Conservation (phyloP, 2,113 vertebrate species). For the Python bivittatus region DNA sequence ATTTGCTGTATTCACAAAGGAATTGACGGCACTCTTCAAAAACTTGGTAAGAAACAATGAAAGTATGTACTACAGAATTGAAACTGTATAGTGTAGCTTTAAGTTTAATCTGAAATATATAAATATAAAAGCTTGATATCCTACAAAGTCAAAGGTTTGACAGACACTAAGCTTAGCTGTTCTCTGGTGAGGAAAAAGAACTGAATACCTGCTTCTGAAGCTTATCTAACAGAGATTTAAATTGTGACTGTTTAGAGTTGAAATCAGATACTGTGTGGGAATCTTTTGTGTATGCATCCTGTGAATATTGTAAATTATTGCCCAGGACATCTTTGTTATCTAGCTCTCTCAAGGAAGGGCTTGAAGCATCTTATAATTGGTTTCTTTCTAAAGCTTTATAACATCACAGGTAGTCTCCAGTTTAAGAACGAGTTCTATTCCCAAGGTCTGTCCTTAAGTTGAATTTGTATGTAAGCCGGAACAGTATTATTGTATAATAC, state of each 20-base stretch:
- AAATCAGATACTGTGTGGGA: background rate
- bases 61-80: slow-evolving; percentile 16
- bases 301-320: slow-evolving; percentile 7
- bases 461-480: too few species aligned
- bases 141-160: slow-evolving; percentile 5
- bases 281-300: background rate
- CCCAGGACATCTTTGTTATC: slow-evolving; percentile 12
- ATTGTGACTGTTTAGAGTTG: background rate
- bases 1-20: slow-evolving; percentile 98
- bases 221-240: background rate
- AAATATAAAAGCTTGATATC: background rate
- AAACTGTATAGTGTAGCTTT: background rate
- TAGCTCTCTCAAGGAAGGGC: background rate
- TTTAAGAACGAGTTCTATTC: too few species aligned
- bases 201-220: background rate
- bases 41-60: slow-evolving; percentile 86
- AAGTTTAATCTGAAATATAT: slow-evolving; percentile 1
- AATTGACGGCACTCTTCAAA: slow-evolving; percentile 97
- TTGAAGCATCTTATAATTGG: background rate
- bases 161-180: background rate
- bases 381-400: slow-evolving; percentile 20
- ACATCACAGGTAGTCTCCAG: too few species aligned
- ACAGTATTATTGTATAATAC: too few species aligned
- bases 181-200: background rate
- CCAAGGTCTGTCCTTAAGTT: too few species aligned